Evolutionary conservation across 37 sponge, comb jelly and placozoan genomes (phyloP).

Genomic region (Agelas oroides): DNA sequence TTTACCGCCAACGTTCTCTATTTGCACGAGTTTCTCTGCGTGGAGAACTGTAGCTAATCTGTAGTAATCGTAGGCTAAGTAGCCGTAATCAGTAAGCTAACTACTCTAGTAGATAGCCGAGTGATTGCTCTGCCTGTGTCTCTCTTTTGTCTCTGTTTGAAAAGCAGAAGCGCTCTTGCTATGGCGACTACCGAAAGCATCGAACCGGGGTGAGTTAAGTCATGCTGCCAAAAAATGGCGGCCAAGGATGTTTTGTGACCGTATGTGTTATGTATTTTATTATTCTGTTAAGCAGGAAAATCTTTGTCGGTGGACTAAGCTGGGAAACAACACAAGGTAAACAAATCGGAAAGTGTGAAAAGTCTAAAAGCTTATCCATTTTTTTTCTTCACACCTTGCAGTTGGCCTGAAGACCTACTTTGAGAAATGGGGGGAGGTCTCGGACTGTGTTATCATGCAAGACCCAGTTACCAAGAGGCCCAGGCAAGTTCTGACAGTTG

Average conservation of each 20-base stretch:
- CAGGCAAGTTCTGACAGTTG: slow-evolving; percentile 5
- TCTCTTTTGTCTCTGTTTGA: too few species aligned
- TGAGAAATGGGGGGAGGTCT: slow-evolving; percentile 64
- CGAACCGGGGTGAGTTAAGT: too few species aligned
- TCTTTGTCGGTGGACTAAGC: slow-evolving; percentile 42
- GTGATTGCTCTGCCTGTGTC: too few species aligned
- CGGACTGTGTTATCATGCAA: slow-evolving; percentile 66
- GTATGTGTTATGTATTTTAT: too few species aligned
- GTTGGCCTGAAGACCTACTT: slow-evolving; percentile 66
- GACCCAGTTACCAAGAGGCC: slow-evolving; percentile 49
- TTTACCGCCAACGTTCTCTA: too few species aligned
- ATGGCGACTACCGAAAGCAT: too few species aligned
- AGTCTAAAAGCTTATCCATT: not conserved
- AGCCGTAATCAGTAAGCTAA: slow-evolving; percentile 27
- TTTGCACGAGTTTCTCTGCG: too few species aligned
- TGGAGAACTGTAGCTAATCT: slow-evolving; percentile 8
- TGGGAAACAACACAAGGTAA: slow-evolving; percentile 71
- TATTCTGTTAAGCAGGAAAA: not conserved
- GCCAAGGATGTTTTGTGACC: too few species aligned
- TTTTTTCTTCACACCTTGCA: not conserved
- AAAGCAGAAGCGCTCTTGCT: too few species aligned
- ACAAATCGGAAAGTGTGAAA: not conserved
- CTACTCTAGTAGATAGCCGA: not conserved
- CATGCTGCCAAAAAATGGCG: too few species aligned
- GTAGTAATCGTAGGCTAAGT: slow-evolving; percentile 30